Percentiles rank a stretch among this genome's conserved stretches.
phyloP scores from a whole-genome alignment of 2,888 invertebrate genomes.

The Ennomos quercinarius region DNA sequence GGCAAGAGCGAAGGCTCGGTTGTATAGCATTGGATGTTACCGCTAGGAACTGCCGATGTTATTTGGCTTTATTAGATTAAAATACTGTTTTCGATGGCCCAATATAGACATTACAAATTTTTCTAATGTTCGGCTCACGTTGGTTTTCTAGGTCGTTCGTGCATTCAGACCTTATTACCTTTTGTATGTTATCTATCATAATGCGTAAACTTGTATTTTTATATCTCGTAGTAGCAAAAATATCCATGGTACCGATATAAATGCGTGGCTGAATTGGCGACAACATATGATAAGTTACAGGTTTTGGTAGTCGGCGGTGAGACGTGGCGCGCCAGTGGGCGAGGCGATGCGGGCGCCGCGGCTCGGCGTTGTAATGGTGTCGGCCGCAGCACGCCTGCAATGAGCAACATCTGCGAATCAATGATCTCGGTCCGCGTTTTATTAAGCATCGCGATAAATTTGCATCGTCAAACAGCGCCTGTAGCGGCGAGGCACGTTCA shows the following conservation, averaged over 20 bases:
- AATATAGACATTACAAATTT: slow-evolving; percentile 63
- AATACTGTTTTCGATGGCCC: slow-evolving; percentile 64
- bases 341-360: no score
- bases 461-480: slow-evolving; percentile 81
- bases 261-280: slow-evolving; percentile 29
- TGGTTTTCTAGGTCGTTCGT: slow-evolving; percentile 49
- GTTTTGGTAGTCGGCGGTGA: slow-evolving; percentile 51
- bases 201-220: slow-evolving; percentile 12
- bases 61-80: slow-evolving; percentile 65
- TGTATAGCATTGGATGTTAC: slow-evolving; percentile 62
- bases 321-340: no score
- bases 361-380: slow-evolving; percentile 41
- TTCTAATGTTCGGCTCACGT: slow-evolving; percentile 60
- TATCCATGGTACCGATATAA: slow-evolving; percentile 48
- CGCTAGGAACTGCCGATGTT: slow-evolving; percentile 55
- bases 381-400: slow-evolving; percentile 56
- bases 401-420: slow-evolving; percentile 78
- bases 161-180: slow-evolving; percentile 22
- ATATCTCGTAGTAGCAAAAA: slow-evolving; percentile 17
- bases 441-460: slow-evolving; percentile 81
- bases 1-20: slow-evolving; percentile 58
- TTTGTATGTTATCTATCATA: slow-evolving; percentile 36
- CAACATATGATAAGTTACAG: slow-evolving; percentile 66
- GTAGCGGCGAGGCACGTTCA: slow-evolving; percentile 78
- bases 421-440: slow-evolving; percentile 74